Base-by-base conservation (phyloP, 2,797 vertebrate genomes). In the Bradypodion pumilum region DNA sequence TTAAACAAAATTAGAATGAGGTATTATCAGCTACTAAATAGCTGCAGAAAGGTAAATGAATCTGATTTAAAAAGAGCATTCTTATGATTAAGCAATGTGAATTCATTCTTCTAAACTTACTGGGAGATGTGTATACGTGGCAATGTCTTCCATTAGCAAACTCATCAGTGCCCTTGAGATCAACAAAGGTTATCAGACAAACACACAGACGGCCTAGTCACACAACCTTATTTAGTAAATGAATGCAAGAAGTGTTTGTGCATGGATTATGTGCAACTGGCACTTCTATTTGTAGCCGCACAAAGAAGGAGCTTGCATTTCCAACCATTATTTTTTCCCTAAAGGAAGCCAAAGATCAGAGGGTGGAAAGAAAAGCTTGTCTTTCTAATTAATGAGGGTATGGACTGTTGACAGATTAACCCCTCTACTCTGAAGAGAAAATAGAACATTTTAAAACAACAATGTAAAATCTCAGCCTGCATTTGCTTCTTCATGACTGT, bases 201-300 rank as follows among this genome's bases (percentile, higher is more conserved):
- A 89, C 68, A 37, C 65, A 42, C 81, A 60, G 62, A 68, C 44
- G 78, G 59, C 73, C 87, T 78, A 84, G 90, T 77, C 74, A 69
- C 89, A 76, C 76, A 79, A 52, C 86, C 88, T 93, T 92, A 94
- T 90, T 88, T 93, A 91, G 92, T 85, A 90, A 94, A 74, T 82
- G 90, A 89, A 86, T 60, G 52, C 75, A 77, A 2, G 32, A 84
- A 85, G 65, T 5, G 40, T 19, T 59, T 44, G 72, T 88, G 74
- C 68, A 29, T 46, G 68, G 91, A 90, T 87, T 80, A 86, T 68
- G 44, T 46, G 52, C 74, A 82, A 85, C 75, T 87, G 25, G 23
- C 29, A 82, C 77, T 93, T 84, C 92, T 93, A 91, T 91, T 91
- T 93, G 85, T 80, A 87, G 92, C 75, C 78, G 15, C 49, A 72